These are phyloP conservation scores for Gobio occitaniae DNA, from an alignment of 2,797 vertebrate genomes.

Conservation along the genomic window DNA sequence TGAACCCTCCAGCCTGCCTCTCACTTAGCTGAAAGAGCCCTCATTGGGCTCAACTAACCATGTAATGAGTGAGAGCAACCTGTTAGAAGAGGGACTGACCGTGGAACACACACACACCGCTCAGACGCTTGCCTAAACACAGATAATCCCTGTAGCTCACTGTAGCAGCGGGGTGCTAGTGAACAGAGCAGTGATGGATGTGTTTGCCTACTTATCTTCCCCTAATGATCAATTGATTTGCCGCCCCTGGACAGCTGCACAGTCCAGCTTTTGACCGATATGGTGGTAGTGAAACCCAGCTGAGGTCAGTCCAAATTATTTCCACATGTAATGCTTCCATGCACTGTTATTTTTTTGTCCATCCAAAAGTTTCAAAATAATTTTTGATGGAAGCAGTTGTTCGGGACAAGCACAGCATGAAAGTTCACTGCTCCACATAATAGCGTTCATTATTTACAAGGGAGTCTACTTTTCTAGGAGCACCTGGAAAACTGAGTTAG, in stretches of 20 bases:
- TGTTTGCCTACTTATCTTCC: constrained; percentile 77
- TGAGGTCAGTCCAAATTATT: constrained; percentile 40
- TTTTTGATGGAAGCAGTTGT: constrained; percentile 36
- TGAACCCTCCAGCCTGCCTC: constrained; percentile 32
- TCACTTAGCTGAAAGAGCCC: constrained; percentile 68
- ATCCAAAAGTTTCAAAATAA: constrained; percentile 28
- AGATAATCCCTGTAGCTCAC: constrained; percentile 47
- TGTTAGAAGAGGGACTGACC: constrained; percentile 27
- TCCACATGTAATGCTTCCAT: constrained; percentile 39
- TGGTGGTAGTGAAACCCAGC: constrained; percentile 23
- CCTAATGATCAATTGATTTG: constrained; percentile 80
- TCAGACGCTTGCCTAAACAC: constrained; percentile 40
- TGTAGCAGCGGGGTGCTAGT: constrained; percentile 33
- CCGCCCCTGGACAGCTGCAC: constrained; percentile 61
- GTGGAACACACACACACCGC: constrained; percentile 35
- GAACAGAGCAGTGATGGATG: constrained; percentile 59
- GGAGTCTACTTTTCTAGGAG: background rate
- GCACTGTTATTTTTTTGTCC: constrained; percentile 39
- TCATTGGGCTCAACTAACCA: constrained; percentile 88
- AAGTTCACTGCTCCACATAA: constrained; percentile 61
- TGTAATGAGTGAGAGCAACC: constrained; percentile 79
- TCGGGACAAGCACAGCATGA: constrained; percentile 23
- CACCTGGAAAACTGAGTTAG: background rate
- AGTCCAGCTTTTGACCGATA: constrained; percentile 36
- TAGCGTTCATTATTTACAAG: constrained; percentile 5